These are phyloP conservation scores for Mythimna albipuncta DNA, from an alignment of 2,888 invertebrate genomes.

Conservation along the genomic window DNA sequence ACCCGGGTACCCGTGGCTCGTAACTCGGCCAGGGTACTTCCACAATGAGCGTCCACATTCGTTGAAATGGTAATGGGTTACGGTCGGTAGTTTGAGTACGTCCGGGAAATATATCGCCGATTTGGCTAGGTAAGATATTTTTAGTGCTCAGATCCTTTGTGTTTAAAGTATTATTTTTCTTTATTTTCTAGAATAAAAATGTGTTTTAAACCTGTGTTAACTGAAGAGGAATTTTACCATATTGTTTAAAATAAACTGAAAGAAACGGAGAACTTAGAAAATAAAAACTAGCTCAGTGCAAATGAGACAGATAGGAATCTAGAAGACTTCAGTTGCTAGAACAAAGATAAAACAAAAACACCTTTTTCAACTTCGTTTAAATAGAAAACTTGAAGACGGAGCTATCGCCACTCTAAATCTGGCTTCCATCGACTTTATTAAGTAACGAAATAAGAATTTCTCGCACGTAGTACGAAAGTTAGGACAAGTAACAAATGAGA, in stretches of 20 bases:
- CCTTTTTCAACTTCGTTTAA: constrained; percentile 38
- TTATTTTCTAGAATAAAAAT: constrained; percentile 34
- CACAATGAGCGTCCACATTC: constrained; percentile 75
- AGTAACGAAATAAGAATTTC: constrained; percentile 76
- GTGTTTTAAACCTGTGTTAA: constrained; percentile 13
- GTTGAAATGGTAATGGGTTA: constrained; percentile 77
- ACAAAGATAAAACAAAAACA: constrained; percentile 36
- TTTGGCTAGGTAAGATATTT: constrained; percentile 63
- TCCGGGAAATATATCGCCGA: constrained; percentile 65
- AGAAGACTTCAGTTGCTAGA: constrained; percentile 33
- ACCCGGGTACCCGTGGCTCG: constrained; percentile 68
- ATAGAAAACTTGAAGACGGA: constrained; percentile 50
- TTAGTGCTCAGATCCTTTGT: constrained; percentile 53
- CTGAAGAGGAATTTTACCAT: constrained; percentile 9
- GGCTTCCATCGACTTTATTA: constrained; percentile 71
- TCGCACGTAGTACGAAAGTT: constrained; percentile 80
- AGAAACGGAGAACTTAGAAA: constrained; percentile 11
- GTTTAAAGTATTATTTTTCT: constrained; percentile 40
- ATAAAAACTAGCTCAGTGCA: constrained; percentile 30
- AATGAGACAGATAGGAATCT: constrained; percentile 36
- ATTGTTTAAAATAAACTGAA: constrained; percentile 10
- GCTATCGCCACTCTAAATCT: constrained; percentile 71
- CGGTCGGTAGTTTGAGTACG: constrained; percentile 73
- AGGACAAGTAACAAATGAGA: constrained; percentile 86
- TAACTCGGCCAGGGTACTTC: constrained; percentile 76